phyloP scores from a whole-genome alignment of 2,888 invertebrate genomes.

The Anoncus sp. region DNA sequence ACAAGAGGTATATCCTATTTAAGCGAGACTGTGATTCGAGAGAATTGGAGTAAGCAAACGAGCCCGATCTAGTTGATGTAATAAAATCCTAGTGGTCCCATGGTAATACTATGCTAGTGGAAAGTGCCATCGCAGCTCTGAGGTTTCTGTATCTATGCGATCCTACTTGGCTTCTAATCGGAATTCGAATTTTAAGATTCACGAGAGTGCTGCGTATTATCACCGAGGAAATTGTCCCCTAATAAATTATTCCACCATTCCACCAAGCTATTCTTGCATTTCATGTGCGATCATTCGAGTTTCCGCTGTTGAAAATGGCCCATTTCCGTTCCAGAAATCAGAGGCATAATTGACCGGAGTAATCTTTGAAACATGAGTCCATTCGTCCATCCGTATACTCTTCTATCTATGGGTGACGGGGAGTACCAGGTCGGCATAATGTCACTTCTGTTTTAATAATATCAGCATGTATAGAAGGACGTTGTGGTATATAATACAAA shows the following conservation, averaged over 20 bases:
- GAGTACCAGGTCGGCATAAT: no score
- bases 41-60: conserved; percentile 17
- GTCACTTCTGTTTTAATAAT: not conserved
- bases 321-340: not conserved
- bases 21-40: conserved; percentile 4
- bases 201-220: conserved; percentile 21
- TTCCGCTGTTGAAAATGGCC: not conserved
- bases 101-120: conserved; percentile 29
- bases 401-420: not conserved
- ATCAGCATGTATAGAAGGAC: not conserved
- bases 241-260: conserved; percentile 38
- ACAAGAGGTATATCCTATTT: conserved; percentile 36
- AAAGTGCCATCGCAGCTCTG: conserved; percentile 28
- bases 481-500: not conserved
- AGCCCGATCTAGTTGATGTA: conserved; percentile 22
- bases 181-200: conserved; percentile 32
- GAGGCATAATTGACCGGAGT: not conserved
- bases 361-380: not conserved
- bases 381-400: not conserved
- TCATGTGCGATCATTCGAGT: not conserved
- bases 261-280: conserved; percentile 7
- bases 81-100: conserved; percentile 45
- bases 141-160: not conserved
- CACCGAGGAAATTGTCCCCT: conserved; percentile 29
- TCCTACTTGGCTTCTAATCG: conserved; percentile 9